These are phyloP conservation scores for Loris lydekkerianus DNA, from an alignment of 2,797 vertebrate genomes.

Conservation along the genomic window DNA sequence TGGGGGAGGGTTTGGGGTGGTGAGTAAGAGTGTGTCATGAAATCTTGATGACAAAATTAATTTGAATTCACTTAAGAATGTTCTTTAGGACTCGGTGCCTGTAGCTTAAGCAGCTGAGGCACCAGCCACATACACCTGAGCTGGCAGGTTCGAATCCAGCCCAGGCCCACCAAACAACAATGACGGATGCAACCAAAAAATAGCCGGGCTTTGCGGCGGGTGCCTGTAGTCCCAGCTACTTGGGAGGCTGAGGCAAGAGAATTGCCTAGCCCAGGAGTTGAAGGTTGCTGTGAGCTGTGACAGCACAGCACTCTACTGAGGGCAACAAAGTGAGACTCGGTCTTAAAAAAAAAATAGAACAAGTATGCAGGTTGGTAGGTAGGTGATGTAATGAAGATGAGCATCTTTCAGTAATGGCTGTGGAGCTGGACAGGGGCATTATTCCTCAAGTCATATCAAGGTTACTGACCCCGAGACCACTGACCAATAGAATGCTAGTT, in stretches of 20 bases:
- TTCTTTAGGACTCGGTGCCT: not conserved
- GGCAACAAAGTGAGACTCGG: too few relatives aligned
- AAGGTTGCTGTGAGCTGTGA: too few relatives aligned
- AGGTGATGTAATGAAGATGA: not conserved
- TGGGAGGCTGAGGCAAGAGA: too few relatives aligned
- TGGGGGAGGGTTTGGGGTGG: not conserved
- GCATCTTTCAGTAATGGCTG: accelerated
- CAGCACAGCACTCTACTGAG: too few relatives aligned
- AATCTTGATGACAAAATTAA: slow-evolving; percentile 6
- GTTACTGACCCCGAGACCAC: not conserved
- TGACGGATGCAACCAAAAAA: too few relatives aligned
- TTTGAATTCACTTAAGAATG: not conserved
- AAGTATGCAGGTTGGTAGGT: not conserved
- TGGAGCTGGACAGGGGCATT: not conserved
- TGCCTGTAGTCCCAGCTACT: too few relatives aligned
- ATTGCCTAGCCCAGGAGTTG: too few relatives aligned
- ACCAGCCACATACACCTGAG: too few relatives aligned
- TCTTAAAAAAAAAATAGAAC: not conserved
- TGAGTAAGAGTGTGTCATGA: not conserved
- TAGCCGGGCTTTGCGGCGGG: too few relatives aligned
- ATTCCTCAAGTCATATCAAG: not conserved
- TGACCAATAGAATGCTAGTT: not conserved
- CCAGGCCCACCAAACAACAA: too few relatives aligned
- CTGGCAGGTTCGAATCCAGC: too few relatives aligned
- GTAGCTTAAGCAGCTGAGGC: too few relatives aligned